Evolutionary conservation across 2,888 invertebrate species (phyloP).

Genomic region (Ptychoptera contaminata): DNA sequence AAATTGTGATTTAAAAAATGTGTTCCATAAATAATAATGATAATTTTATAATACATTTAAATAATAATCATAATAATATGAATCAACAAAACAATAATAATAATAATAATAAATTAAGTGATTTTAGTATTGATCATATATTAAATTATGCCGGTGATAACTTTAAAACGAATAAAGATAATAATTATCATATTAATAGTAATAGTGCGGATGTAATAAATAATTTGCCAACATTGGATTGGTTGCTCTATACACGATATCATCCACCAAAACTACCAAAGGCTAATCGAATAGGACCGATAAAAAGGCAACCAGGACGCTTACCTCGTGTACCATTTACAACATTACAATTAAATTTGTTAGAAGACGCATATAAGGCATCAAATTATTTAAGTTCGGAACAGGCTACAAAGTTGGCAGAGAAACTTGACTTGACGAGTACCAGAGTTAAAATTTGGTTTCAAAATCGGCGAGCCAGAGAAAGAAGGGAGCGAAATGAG

Average conservation of each 20-base stretch:
- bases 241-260: conserved; percentile 55
- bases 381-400: conserved; percentile 50
- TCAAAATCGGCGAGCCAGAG: conserved; percentile 63
- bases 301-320: conserved; percentile 40
- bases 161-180: conserved; percentile 23
- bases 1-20: too few species aligned
- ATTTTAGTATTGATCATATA: conserved; percentile 45
- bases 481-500: conserved; percentile 40
- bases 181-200: conserved; percentile 8
- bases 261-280: conserved; percentile 49
- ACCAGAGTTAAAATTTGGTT: conserved; percentile 66
- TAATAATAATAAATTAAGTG: conserved; percentile 18
- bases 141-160: conserved; percentile 36
- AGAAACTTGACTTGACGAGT: conserved; percentile 42
- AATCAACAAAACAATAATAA: too few species aligned
- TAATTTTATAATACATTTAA: background rate
- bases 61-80: conserved; percentile 2
- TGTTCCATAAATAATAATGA: background rate
- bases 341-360: conserved; percentile 40
- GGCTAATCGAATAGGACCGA: conserved; percentile 23
- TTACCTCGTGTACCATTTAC: conserved; percentile 57
- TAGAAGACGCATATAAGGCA: conserved; percentile 46
- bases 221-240: conserved; percentile 29
- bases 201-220: conserved; percentile 3
- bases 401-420: conserved; percentile 45